Base-by-base conservation (phyloP, 2,888 invertebrate genomes). In the Drosophila vallismaia region DNA sequence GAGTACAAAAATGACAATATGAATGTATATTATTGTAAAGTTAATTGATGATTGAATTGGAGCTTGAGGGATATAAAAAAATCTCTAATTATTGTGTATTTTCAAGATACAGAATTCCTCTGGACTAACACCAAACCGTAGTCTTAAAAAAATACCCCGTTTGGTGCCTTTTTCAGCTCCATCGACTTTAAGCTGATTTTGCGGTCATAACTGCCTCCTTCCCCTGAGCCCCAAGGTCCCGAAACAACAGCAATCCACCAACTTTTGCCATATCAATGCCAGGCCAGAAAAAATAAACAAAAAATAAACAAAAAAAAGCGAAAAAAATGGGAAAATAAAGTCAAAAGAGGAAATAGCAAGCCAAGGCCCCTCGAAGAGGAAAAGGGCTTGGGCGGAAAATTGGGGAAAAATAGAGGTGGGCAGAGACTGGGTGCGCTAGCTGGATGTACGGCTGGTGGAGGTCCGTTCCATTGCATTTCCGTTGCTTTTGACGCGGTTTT, bases 401-500 rank as follows among this genome's bases (percentile, higher is more conserved):
- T 40, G 40, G 42, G 10, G 54, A 31, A 45, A 54, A 54, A 54
- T n/a, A 52, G 33, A 36, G 31, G 6, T 44, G 44, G 31, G 9
- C 31, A 9, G 42, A 4, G 8, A 9, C 44, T 24, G 38, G 10
- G 19, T 6, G n/a, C n/a, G n/a, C n/a, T n/a, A n/a, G n/a, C n/a
- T n/a, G n/a, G n/a, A n/a, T n/a, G n/a, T n/a, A n/a, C n/a, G n/a
- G n/a, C n/a, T n/a, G n/a, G 55, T 33, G 54, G 38, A 29, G 52
- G 79, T 63, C n/a, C 71, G 74, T 76, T 76, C 77, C 83, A 70
- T 73, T 82, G 82, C 77, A 87, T 82, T 87, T 87, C 75, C 53
- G 77, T 78, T 75, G 88, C 88, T 82, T 82, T 87, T 82, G 86
- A 85, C 83, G 82, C 88, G 82, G 88, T 87, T 82, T 82, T 71